Evolutionary conservation across 2,888 invertebrate species (phyloP), one percentile per base, ranked within the genome.

Genomic region (Xanthia togata): DNA sequence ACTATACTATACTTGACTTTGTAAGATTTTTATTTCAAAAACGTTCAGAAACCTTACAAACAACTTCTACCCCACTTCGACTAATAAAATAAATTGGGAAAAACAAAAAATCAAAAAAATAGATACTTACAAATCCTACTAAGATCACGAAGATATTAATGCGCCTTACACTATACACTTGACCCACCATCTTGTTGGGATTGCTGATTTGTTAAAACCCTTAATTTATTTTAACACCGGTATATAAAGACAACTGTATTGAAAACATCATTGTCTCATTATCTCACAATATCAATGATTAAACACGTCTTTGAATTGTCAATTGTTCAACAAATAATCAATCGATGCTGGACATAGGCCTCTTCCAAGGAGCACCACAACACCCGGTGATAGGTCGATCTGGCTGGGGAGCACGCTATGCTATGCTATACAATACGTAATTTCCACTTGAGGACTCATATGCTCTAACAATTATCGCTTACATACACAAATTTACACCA

Each of bases 191-290:
- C 63, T 72, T 83, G 64, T 44, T 55, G 4, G 69, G 31, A 50
- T 75, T 77, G 8, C 76, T 64, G 76, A 47, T 85, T 87, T 73
- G 73, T 74, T 88, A 90, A 92, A 91, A 90, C 89, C 86, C 47
- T 78, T 59, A 35, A 53, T 74, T 73, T 70, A 70, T 63, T 79
- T 83, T 70, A 38, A 73, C 84, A 83, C 76, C 83, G 78, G 83
- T 89, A 76, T 81, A 78, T 67, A 81, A 80, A 87, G 82, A 86
- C 84, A 80, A 67, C 47, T 76, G 87, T 88, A 88, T 82, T 90
- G 88, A 82, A 89, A 88, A 81, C 79, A 84, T 70, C 88, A 91
- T 89, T 88, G 90, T 89, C 78, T 73, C 64, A 12, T 68, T 83
- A 86, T 85, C 84, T 82, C 57, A 71, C 57, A 79, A 73, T 73